Evolutionary conservation across 2,113 vertebrate species (phyloP), one percentile per base, ranked within the genome.

Genomic region (Globicephala melas): DNA sequence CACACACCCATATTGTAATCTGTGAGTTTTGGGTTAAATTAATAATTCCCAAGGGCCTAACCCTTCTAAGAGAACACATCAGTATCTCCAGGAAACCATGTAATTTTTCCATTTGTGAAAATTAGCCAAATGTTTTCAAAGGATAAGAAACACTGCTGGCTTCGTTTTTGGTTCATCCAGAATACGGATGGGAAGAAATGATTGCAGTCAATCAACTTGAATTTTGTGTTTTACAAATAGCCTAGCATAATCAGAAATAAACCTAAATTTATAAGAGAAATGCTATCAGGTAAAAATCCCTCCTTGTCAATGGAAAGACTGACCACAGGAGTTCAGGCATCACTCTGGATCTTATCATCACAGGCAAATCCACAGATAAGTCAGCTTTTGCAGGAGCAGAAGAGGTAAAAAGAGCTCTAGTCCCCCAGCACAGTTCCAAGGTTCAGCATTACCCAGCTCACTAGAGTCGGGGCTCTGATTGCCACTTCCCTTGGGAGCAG

Each of bases 111-210:
- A 25, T 67, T 96, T 89, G 41, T 73, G 25, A 89, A 97, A 93
- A 91, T 80, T 53, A 89, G 55, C 18, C 36, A 70, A 93, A 33
- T 53, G 17, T 91, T 96, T 96, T 93, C 58, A 82, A 96, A 88
- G 26, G 11, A 28, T 70, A 70, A 94, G 55, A 94, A 93, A 84
- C 5, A 65, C 0, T 53, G 8, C 20, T 82, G 31, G 6, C 28
- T 70, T 93, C 71, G 23, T 41, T 47, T 91, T 74, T 67, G 36
- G 79, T 67, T 92, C n/a, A 96, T 76, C 15, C 38, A 82, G 44
- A 95, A 94, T 79, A 74, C 21, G 13, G 25, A 82, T 23, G 3
- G 15, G 33, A 96, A 63, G 68, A 97, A 95, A 96, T 95, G 62
- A 74, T 2, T 91, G 33, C 26, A 55, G 95, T 95, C 65, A 58